Percentiles rank a stretch among this genome's conserved stretches.
Conservation (phyloP, 2,113 vertebrate species). For the Perca flavescens region DNA sequence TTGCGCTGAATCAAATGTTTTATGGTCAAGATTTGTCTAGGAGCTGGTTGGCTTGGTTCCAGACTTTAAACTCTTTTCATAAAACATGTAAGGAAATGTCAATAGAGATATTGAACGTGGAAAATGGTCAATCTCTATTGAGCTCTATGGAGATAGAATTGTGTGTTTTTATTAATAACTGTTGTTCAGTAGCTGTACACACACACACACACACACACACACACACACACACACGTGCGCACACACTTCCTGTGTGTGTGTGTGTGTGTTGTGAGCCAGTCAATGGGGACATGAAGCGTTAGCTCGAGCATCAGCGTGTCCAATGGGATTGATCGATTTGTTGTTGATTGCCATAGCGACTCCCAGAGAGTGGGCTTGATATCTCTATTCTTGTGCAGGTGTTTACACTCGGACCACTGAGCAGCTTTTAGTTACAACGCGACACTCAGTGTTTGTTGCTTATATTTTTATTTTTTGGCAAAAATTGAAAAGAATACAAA, state of each 20-base stretch:
- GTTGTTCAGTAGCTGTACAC: not conserved
- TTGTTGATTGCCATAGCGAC: constrained; percentile 66
- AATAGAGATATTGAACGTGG: no score
- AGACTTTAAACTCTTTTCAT: no score
- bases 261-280: constrained; percentile 22
- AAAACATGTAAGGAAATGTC: no score
- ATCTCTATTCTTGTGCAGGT: constrained; percentile 48
- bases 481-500: not conserved
- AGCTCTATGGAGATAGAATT: not conserved
- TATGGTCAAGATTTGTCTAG: no score
- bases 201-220: not conserved
- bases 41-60: no score
- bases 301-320: constrained; percentile 59
- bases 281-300: constrained; percentile 63
- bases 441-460: not conserved
- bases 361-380: constrained; percentile 59
- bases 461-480: not conserved
- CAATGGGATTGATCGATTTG: constrained; percentile 70
- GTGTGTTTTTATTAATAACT: constrained; percentile 20
- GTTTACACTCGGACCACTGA: constrained; percentile 18
- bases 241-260: not conserved
- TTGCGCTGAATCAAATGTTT: no score
- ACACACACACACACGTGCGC: constrained; percentile 3
- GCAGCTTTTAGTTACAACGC: constrained; percentile 22
- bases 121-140: no score